Evolutionary conservation across 2,113 vertebrate species (phyloP), one percentile per base, ranked within the genome.

Genomic region (Ellobius talpinus): DNA sequence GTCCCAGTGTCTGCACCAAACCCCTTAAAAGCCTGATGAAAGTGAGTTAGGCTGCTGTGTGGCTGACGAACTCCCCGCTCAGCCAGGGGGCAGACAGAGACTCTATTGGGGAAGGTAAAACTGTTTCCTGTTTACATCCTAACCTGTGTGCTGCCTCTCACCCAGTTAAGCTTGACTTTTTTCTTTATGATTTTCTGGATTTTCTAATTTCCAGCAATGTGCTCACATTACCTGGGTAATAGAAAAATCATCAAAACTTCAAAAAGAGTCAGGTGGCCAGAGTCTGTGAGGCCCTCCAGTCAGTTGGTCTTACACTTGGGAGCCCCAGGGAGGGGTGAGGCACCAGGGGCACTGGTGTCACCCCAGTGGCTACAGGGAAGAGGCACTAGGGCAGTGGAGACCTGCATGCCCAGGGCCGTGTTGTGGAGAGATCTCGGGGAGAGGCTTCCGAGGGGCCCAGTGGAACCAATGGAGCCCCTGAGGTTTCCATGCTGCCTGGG

Each of bases 191-290:
- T 95, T 94, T 96, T 91, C 97, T 96, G 94, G 96, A 95, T 94
- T 94, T 97, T 97, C 96, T 98, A 92, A 97, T 97, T 96, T 93
- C 90, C 90, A 31, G 55, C 92, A 68, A 90, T 96, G 79, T 90
- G 74, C 90, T 90, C 45, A 39, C 33, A 95, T 93, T 97, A 96
- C 97, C 90, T 45, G 86, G 84, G 85, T 95, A 93, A 97, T 89
- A 45, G 88, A 96, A 91, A 96, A 96, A 95, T 94, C 84, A 88
- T 89, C 84, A 95, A 86, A 85, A 58, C 90, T 94, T 93, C 50
- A 91, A 78, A 61, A 73, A 55, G 86, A 96, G 36, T 79, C 95
- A 93, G 95, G 96, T 88, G 90, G 58, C 7, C 9, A 31, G 72
- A 68, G 55, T 31, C 50, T 4, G 0, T 1, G n/a, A 70, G 87